Evolutionary conservation across 2,113 vertebrate genomes (phyloP).

Genomic region (Apeltes quadracus): DNA sequence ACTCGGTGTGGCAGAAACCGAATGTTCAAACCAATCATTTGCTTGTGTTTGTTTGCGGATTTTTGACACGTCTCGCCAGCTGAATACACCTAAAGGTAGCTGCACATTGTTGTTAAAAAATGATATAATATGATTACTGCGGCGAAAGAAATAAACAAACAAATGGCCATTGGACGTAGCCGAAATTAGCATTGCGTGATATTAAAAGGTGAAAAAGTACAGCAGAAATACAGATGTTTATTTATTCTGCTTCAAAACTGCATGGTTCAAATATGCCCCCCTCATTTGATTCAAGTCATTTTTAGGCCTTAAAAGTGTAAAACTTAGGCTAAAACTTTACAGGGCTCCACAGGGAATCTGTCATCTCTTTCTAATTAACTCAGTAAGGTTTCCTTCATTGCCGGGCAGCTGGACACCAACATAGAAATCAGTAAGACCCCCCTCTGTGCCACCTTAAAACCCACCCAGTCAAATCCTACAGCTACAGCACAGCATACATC

Average conservation of each 20-base stretch:
- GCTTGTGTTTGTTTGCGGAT: neutral
- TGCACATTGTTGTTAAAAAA: neutral
- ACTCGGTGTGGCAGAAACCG: neutral
- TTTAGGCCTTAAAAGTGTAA: neutral
- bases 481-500: slow-evolving; percentile 9
- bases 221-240: too few species aligned
- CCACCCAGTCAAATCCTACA: neutral
- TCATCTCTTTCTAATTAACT: neutral
- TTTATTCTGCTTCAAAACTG: neutral
- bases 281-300: neutral
- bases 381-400: slow-evolving; percentile 8
- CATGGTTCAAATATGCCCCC: neutral
- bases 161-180: neutral
- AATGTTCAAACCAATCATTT: neutral
- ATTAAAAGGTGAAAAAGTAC: neutral
- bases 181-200: neutral
- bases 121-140: neutral
- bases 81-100: too few species aligned
- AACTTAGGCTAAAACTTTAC: neutral
- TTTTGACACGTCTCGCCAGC: neutral
- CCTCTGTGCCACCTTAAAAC: slow-evolving; percentile 13
- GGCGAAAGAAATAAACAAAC: neutral
- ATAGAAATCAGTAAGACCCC: neutral
- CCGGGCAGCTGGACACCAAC: slow-evolving; percentile 5
- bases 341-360: neutral